Base-by-base conservation (phyloP, 1,140 invertebrate genomes). In the Micrasema minimum region DNA sequence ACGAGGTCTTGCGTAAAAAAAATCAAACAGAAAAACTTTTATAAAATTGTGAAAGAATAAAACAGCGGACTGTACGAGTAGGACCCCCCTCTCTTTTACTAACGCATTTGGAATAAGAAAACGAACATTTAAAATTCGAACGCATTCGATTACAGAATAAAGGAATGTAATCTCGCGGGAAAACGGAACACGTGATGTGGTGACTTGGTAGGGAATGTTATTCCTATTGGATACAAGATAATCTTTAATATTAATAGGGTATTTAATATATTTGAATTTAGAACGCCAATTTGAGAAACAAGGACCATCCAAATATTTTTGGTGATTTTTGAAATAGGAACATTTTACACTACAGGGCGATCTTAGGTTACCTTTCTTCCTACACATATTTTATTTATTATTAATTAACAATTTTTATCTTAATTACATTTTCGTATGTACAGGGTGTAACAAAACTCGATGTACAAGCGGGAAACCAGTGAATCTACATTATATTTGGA, bases 61-160 rank as follows among this genome's bases (percentile, higher is more conserved):
- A n/a, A n/a, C n/a, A n/a, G n/a, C n/a, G n/a, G n/a, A n/a, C n/a
- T n/a, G n/a, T n/a, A n/a, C n/a, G n/a, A n/a, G n/a, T n/a, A n/a
- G n/a, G n/a, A 4, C 43, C n/a, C 43, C 43, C 43, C 43, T n/a
- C 43, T 14, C 43, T n/a, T 16, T 2, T n/a, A n/a, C 5, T n/a
- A 53, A 5, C 51, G 20, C 22, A 23, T 31, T 14, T 14, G 26
- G 51, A 53, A 53, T 53, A 53, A 20, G 61, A 37, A 62, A 74
- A 74, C 41, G 45, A 48, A 69, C 70, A 75, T 75, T 72, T 72
- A 70, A 69, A 75, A 75, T 75, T 72, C 70, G 68, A 70, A 71
- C 57, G 70, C 66, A 71, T 75, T 75, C 70, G 73, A 72, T 75
- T 75, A 69, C 70, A 53, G 61, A 74, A 74, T 75, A 75, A 72